Percentiles rank a stretch among this genome's conserved stretches.
phyloP scores from a whole-genome alignment of 2,888 invertebrate genomes.

The Dicyrtomina minuta region DNA sequence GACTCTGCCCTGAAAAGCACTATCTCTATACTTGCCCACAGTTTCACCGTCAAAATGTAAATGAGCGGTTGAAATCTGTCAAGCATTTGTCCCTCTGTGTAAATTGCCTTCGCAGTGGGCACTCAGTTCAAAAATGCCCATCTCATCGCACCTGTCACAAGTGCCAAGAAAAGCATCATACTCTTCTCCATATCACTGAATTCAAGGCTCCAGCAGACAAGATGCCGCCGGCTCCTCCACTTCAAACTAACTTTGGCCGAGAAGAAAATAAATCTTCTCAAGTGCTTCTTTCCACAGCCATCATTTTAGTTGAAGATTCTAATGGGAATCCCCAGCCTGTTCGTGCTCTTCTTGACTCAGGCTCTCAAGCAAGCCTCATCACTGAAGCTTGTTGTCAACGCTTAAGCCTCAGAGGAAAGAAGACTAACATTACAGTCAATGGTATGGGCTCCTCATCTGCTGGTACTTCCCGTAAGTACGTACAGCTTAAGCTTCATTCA shows the following conservation, averaged over 20 bases:
- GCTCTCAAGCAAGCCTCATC: conserved; percentile 8
- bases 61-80: not conserved
- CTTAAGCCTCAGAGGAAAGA: not conserved
- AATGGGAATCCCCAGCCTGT: not conserved
- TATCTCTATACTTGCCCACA: too few relatives aligned
- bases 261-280: too few relatives aligned
- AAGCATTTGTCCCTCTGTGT: not conserved
- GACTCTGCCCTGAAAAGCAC: too few relatives aligned
- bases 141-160: not conserved
- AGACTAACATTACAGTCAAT: not conserved
- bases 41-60: too few relatives aligned
- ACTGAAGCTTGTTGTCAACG: not conserved
- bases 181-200: not conserved
- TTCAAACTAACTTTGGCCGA: not conserved
- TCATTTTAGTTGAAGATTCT: not conserved
- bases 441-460: not conserved
- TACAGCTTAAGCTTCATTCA: not conserved
- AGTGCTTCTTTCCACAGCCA: conserved; percentile 1
- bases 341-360: not conserved
- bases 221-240: not conserved
- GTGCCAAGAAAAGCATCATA: not conserved
- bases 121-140: not conserved
- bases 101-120: not conserved
- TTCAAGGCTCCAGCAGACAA: not conserved
- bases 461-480: not conserved